phyloP scores from a whole-genome alignment of 2,888 invertebrate species.

The Apodemia hepburni region DNA sequence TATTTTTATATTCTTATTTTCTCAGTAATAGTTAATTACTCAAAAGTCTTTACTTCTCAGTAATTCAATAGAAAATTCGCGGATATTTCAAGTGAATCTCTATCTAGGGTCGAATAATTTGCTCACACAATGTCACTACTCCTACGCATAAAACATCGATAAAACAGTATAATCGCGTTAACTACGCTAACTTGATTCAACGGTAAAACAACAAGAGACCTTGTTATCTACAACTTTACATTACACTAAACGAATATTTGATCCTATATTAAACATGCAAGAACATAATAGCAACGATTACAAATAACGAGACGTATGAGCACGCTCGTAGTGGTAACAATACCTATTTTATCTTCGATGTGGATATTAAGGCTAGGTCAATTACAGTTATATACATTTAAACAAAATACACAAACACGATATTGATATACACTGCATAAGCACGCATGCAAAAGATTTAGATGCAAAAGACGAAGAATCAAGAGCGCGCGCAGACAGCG shows the following conservation, averaged over 20 bases:
- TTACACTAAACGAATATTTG: conserved; percentile 61
- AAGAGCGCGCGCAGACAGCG: conserved; percentile 40
- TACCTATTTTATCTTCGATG: conserved; percentile 71
- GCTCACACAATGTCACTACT: conserved; percentile 62
- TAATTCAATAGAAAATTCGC: conserved; percentile 20
- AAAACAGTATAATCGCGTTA: conserved; percentile 56
- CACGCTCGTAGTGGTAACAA: conserved; percentile 37
- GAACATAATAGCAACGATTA: conserved; percentile 52
- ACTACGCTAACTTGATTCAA: conserved; percentile 50
- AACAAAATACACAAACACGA: conserved; percentile 63
- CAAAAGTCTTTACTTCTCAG: neutral
- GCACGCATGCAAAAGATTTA: conserved; percentile 78
- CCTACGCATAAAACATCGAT: conserved; percentile 74
- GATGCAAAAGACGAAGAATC: conserved; percentile 59
- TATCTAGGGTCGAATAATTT: conserved; percentile 70
- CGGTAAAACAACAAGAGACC: conserved; percentile 51
- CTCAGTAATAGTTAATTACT: neutral
- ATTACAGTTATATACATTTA: conserved; percentile 65
- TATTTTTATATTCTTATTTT: neutral
- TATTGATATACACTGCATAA: conserved; percentile 60
- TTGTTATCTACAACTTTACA: conserved; percentile 55
- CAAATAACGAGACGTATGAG: conserved; percentile 32
- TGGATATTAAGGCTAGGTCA: conserved; percentile 76
- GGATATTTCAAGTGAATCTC: conserved; percentile 27
- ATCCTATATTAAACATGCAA: conserved; percentile 72